A percentile compares a stretch with the other conserved stretches of the same genome.
Conservation (phyloP, 2,113 vertebrate species). For the Mustelus asterias region DNA sequence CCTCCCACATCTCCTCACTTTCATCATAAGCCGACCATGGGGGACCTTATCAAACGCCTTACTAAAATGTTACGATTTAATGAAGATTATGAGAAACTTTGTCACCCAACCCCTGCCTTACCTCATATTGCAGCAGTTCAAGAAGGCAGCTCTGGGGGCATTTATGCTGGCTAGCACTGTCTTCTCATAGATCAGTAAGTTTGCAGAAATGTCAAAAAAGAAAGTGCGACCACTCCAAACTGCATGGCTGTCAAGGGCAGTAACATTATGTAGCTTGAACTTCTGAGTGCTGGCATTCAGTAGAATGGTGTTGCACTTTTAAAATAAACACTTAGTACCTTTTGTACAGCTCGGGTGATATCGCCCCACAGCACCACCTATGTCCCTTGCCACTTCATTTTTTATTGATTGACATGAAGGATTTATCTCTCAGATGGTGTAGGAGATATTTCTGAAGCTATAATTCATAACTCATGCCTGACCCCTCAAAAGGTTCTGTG, state of each 20-base stretch:
- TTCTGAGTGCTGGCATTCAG: constrained; percentile 17
- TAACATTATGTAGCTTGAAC: background rate
- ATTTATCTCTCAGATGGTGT: background rate
- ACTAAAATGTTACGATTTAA: background rate
- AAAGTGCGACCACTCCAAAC: background rate
- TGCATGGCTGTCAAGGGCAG: background rate
- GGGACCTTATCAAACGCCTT: too few species aligned
- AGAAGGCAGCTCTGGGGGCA: background rate
- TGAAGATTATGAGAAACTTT: background rate
- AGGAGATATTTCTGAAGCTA: background rate
- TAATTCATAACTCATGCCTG: constrained; percentile 25
- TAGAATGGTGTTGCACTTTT: background rate
- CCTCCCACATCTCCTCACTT: too few species aligned
- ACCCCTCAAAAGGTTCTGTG: background rate
- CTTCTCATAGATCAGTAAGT: background rate
- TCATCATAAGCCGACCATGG: too few species aligned
- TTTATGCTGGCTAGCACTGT: background rate
- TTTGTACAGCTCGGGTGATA: background rate
- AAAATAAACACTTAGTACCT: constrained; percentile 22
- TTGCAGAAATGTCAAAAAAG: background rate
- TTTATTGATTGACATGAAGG: constrained; percentile 22
- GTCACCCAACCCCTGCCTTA: background rate
- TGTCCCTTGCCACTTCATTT: background rate
- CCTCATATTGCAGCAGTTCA: too few species aligned
- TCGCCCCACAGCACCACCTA: background rate